phyloP scores from a whole-genome alignment of 2,888 invertebrate species.

The Nemotelus pantherinus region DNA sequence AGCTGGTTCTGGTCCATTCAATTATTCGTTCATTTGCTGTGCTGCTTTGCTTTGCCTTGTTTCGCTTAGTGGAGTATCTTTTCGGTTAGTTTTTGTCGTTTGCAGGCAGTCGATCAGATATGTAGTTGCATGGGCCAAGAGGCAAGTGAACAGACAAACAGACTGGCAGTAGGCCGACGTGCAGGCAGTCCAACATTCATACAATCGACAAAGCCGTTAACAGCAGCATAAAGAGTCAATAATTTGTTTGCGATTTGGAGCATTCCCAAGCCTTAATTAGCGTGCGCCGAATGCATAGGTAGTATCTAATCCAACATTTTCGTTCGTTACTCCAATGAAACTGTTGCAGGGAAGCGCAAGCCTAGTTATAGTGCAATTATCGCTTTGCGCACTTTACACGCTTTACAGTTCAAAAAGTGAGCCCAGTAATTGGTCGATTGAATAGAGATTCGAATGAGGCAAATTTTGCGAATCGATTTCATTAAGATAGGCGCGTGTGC shows the following conservation, averaged over 20 bases:
- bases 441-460: neutral
- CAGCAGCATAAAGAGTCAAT: neutral
- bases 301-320: neutral
- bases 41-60: too few relatives aligned
- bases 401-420: neutral
- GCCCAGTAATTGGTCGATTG: neutral
- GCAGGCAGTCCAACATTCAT: too few relatives aligned
- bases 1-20: too few relatives aligned
- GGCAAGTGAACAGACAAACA: neutral
- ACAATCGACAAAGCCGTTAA: neutral
- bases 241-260: neutral
- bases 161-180: neutral
- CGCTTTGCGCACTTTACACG: neutral
- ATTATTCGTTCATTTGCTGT: too few relatives aligned
- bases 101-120: too few relatives aligned
- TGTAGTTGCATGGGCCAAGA: too few relatives aligned
- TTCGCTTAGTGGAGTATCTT: too few relatives aligned
- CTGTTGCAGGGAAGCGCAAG: neutral
- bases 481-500: neutral
- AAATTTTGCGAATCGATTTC: neutral
- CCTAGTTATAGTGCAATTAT: neutral
- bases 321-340: neutral
- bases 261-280: neutral
- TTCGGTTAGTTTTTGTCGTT: too few relatives aligned
- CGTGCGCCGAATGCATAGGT: neutral